Evolutionary conservation across 2,113 vertebrate species (phyloP).

Genomic region (Herpailurus yagouaroundi): DNA sequence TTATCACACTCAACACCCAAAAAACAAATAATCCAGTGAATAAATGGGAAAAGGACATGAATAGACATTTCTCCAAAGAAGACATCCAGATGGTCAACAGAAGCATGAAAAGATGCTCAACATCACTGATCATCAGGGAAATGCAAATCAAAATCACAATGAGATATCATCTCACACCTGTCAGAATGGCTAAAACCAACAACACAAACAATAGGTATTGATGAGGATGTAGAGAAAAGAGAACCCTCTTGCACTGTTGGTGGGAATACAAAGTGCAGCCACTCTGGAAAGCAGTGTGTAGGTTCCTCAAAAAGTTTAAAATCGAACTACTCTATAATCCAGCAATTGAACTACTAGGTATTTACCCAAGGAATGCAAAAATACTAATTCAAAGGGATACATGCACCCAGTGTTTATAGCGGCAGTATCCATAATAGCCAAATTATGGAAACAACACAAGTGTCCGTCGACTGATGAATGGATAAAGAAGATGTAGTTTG

Average conservation of each 20-base stretch:
- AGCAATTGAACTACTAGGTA: background rate
- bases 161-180: background rate
- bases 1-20: background rate
- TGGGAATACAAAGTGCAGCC: background rate
- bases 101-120: background rate
- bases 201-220: background rate
- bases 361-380: background rate
- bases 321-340: background rate
- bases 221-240: background rate
- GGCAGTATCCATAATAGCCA: background rate
- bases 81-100: background rate
- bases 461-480: background rate
- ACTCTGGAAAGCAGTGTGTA: background rate
- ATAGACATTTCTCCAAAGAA: background rate
- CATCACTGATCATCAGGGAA: background rate
- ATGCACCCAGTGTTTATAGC: background rate
- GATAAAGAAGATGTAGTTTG: background rate
- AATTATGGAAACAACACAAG: background rate
- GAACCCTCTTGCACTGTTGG: background rate
- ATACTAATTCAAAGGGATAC: background rate
- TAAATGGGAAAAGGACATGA: background rate
- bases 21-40: background rate
- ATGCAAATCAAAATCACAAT: background rate
- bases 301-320: background rate
- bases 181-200: background rate